phyloP scores from a whole-genome alignment of 1,140 invertebrate species.

The Lucilia sericata region DNA sequence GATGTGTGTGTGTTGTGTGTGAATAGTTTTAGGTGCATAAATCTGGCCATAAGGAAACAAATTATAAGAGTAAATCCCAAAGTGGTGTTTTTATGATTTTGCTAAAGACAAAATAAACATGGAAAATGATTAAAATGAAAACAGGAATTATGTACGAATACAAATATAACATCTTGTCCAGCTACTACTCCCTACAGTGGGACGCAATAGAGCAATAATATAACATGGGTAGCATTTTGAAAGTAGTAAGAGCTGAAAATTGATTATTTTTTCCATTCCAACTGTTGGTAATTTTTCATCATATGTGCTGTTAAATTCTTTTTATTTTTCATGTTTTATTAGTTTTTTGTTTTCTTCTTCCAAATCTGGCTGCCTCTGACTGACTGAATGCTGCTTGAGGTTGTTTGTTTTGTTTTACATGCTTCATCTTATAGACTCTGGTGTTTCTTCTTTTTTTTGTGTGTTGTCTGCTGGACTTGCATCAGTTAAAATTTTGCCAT shows the following conservation, averaged over 20 bases:
- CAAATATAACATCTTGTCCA: not conserved
- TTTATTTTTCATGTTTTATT: not conserved
- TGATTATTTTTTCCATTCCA: not conserved
- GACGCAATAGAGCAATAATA: not conserved
- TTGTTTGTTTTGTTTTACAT: not conserved
- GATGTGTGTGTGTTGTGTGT: not conserved
- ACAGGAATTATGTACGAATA: not conserved
- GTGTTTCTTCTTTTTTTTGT: not conserved
- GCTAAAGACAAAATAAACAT: not conserved
- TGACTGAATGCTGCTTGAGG: not conserved
- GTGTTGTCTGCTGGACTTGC: not conserved
- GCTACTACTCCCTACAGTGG: not conserved
- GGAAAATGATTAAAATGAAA: constrained; percentile 24
- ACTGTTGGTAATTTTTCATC: not conserved
- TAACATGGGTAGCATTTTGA: not conserved
- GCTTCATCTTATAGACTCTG: not conserved
- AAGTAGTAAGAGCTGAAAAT: not conserved
- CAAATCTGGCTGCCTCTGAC: not conserved
- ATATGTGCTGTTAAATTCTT: not conserved
- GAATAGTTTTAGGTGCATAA: not conserved
- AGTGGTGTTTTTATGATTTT: not conserved
- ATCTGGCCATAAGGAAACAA: constrained; percentile 8
- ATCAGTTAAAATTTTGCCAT: not conserved
- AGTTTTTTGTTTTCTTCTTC: not conserved
- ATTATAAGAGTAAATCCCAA: not conserved